Evolutionary conservation across 2,888 invertebrate species (phyloP), one percentile per base, ranked within the genome.

Genomic region (Sthenelais limicola): DNA sequence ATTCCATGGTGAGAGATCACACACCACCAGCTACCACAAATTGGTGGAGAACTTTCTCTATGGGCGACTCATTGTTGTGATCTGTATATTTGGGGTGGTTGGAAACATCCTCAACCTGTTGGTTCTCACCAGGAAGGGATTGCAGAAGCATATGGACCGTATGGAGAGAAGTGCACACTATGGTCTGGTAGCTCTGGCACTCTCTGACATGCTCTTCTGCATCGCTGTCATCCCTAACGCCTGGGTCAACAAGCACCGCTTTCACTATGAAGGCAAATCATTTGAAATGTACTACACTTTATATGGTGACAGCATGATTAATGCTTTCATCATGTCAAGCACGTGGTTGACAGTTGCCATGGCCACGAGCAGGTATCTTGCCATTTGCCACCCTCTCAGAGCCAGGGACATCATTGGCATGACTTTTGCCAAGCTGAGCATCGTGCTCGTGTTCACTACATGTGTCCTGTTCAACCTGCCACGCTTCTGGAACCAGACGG

Each of bases 21-120:
- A 7, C 5, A 33, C 26, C 32, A 18, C 30, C 5, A 68, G 26
- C 28, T 18, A 51, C 30, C 21, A 35, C 2, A 24, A 48, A 7
- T 24, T 9, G 9, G 43, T 70, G 7, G 70, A 70, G 35, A 30
- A 70, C 3, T 70, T 70, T 43, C 38, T 75, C 7, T 56, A 68
- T 24, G 72, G 56, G 24, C 30, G 71, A 66, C 52, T 77, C 48
- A 89, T 92, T 52, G 86, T 93, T 78, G 93, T 93, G 73, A 89
- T 93, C 81, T 77, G 76, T 54, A 80, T 77, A 0, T 81, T 85
- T 68, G 85, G 86, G 32, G 77, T 86, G 67, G 62, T 85, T 18
- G 86, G 86, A 28, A 86, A 86, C 69, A 74, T 84, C 5, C 77
- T 84, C 2, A 84, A 84, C 68, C 79, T 86, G 58, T 69, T 85